Evolutionary conservation across 1,140 invertebrate genomes (phyloP), one percentile per base, ranked within the genome.

Genomic region (Bactericera cockerelli): DNA sequence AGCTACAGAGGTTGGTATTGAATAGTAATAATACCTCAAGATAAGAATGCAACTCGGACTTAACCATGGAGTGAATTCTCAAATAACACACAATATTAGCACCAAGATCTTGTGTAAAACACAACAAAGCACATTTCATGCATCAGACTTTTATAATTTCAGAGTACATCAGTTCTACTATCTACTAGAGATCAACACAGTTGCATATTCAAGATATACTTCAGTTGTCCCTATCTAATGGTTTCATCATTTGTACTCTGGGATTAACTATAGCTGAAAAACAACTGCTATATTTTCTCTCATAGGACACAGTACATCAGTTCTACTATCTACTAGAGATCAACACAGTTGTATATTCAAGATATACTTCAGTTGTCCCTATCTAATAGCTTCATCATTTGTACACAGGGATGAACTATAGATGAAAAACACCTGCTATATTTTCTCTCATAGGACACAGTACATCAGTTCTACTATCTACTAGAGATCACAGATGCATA

Each of bases 401-500:
- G 42, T 49, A 22, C 42, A 49, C 28, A 13, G 28, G 28, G 28
- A 31, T 31, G 13, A 31, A 31, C n/a, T n/a, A n/a, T n/a, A n/a
- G n/a, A n/a, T n/a, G n/a, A n/a, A n/a, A n/a, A n/a, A n/a, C n/a
- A n/a, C n/a, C n/a, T n/a, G n/a, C n/a, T n/a, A n/a, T n/a, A n/a
- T n/a, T n/a, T n/a, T n/a, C n/a, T n/a, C n/a, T n/a, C n/a, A n/a
- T n/a, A n/a, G n/a, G n/a, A n/a, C 28, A 31, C 2, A 11, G 55
- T 26, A 56, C 24, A 26, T 25, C 55, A 56, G 55, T 56, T 56
- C 55, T 31, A 56, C 55, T 31, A 56, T 56, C 55, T 31, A 56
- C 14, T 56, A 25, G 22, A 19, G 22, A 49, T 49, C 42, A 49
- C 42, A 49, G n/a, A 49, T 31, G 13, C 13, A 13, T 31, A 31